phyloP scores from a whole-genome alignment of 2,888 invertebrate genomes.

The Netelia melanura region DNA sequence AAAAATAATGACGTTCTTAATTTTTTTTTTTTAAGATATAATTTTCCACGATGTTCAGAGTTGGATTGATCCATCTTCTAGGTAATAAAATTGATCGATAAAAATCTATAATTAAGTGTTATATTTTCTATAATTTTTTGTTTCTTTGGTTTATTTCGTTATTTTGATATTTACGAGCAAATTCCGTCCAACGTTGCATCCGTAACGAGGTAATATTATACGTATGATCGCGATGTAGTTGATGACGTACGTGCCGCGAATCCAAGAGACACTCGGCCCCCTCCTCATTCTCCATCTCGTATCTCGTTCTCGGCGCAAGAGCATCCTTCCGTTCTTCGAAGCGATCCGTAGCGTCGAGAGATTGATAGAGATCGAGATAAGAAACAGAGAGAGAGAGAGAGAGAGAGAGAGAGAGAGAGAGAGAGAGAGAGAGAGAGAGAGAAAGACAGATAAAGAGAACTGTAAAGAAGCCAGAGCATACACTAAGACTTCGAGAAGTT shows the following conservation, averaged over 20 bases:
- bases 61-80: no score
- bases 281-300: conserved; percentile 13
- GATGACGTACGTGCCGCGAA: conserved; percentile 50
- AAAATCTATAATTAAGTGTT: no score
- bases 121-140: no score
- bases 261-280: background rate
- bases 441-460: conserved; percentile 25
- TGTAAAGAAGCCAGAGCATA: conserved; percentile 30
- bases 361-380: conserved; percentile 49
- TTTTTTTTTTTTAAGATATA: no score
- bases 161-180: background rate
- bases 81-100: no score
- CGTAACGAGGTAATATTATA: conserved; percentile 33
- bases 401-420: background rate
- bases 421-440: background rate
- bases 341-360: conserved; percentile 45
- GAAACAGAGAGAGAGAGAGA: conserved; percentile 5
- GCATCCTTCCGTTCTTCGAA: conserved; percentile 48
- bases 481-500: conserved; percentile 34
- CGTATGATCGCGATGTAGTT: conserved; percentile 43
- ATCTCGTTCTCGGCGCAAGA: conserved; percentile 4
- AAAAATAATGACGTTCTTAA: no score
- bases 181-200: conserved; percentile 1
- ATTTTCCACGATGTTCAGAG: no score
- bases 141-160: background rate